Base-by-base conservation (phyloP, 2,113 vertebrate genomes). In the Felis chaus region DNA sequence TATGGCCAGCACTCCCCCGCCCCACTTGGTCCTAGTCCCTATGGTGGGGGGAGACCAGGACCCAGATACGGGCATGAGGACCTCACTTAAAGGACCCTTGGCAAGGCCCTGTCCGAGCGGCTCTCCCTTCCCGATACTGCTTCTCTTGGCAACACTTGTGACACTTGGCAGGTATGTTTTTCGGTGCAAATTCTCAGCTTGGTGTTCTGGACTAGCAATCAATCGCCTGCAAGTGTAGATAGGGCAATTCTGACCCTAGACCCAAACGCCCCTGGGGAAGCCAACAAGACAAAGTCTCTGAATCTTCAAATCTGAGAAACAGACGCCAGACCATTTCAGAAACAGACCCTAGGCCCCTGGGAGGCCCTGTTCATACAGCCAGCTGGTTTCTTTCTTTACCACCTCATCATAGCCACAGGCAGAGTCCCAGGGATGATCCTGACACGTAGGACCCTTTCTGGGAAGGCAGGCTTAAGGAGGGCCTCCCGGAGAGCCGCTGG, bases 131-230 rank as follows among this genome's bases (percentile, higher is more conserved):
- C 39, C 57, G 65, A 25, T 63, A 80, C 13, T 65, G 12, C 36
- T 96, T 96, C 2, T 85, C 87, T 85, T 78, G 66, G 36, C 88
- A 85, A 91, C 33, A 78, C 33, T 48, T 83, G 80, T 33, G 84
- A 33, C 1, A 23, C 36, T 79, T 73, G 23, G 39, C 45, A 94
- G 53, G 66, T 45, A 65, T 53, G 82, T 76, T 95, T 87, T 84
- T 86, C 66, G n/a, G 80, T 63, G 27, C 63, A 92, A 95, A 87
- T 76, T 74, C 80, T 69, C 68, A 96, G 74, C 90, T 5, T 96
- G 50, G 68, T 87, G 74, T 94, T 95, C 85, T 41, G 23, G 68
- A 96, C 88, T 69, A 96, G 89, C 57, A 84, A 94, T 74, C 48
- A 81, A 84, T 69, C 79, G 29, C 85, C 95, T 74, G 31, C 81